Conservation (phyloP, 1,140 invertebrate genomes). For the Hylaeus anthracinus region DNA sequence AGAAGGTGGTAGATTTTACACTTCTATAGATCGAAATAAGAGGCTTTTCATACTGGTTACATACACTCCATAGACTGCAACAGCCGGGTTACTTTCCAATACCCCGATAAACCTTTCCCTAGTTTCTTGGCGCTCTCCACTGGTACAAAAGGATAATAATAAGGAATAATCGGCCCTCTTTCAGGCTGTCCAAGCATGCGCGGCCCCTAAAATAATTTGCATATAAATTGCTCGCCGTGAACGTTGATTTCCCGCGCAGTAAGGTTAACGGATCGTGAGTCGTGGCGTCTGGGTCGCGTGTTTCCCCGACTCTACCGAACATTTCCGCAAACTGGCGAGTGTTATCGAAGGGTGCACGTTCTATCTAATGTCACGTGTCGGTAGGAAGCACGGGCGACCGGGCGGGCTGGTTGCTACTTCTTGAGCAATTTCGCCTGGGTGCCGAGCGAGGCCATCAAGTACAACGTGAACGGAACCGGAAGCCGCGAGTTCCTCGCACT, state of each 20-base stretch:
- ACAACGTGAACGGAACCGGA: conserved; percentile 71
- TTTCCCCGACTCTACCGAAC: neutral
- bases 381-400: conserved; percentile 70
- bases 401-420: conserved; percentile 78
- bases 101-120: too few species aligned
- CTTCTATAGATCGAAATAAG: too few species aligned
- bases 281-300: neutral
- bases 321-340: conserved; percentile 43
- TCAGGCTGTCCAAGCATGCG: too few species aligned
- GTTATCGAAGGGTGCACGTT: conserved; percentile 47
- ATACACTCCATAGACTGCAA: too few species aligned
- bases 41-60: too few species aligned
- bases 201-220: too few species aligned
- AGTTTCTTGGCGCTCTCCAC: too few species aligned
- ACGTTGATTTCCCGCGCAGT: neutral
- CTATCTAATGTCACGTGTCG: conserved; percentile 59
- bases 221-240: conserved; percentile 2
- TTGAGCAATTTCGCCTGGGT: conserved; percentile 79
- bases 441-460: conserved; percentile 73
- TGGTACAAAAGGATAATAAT: too few species aligned
- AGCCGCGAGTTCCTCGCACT: conserved; percentile 73
- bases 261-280: neutral
- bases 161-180: too few species aligned
- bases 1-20: too few species aligned
- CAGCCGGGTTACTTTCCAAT: too few species aligned